Conservation (phyloP, 2,113 vertebrate species). For the Pachypanchax playfairii region DNA sequence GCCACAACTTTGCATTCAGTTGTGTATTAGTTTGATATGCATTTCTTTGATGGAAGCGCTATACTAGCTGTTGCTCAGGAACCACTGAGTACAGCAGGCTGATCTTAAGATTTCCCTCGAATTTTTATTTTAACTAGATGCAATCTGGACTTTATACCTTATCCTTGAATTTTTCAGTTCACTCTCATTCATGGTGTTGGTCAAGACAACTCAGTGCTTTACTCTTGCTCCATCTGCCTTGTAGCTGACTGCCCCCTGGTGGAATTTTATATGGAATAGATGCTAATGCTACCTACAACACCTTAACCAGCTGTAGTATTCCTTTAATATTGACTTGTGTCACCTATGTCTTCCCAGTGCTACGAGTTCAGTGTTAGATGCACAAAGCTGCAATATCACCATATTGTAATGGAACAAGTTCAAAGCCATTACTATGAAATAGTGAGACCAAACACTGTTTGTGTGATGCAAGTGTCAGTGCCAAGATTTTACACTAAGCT, state of each 20-base stretch:
- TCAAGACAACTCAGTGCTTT: conserved; percentile 31
- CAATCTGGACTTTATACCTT: conserved; percentile 37
- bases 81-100: conserved; percentile 33
- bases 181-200: conserved; percentile 22
- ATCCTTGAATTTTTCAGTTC: conserved; percentile 12
- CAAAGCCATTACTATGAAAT: conserved; percentile 67
- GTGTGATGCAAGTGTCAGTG: conserved; percentile 73
- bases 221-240: conserved; percentile 50
- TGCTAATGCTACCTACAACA: conserved; percentile 46
- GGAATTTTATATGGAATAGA: conserved; percentile 36
- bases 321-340: conserved; percentile 46
- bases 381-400: conserved; percentile 54
- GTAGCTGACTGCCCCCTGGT: conserved; percentile 68
- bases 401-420: conserved; percentile 53
- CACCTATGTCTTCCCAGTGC: conserved; percentile 52
- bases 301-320: conserved; percentile 51
- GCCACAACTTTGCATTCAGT: conserved; percentile 36
- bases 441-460: conserved; percentile 81
- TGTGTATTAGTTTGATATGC: conserved; percentile 34
- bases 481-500: conserved; percentile 69
- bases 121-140: conserved; percentile 19
- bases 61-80: conserved; percentile 48
- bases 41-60: conserved; percentile 21
- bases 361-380: conserved; percentile 31
- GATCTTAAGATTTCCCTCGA: conserved; percentile 15